Conservation (phyloP, 2,797 vertebrate species). For the Nyctibius grandis region DNA sequence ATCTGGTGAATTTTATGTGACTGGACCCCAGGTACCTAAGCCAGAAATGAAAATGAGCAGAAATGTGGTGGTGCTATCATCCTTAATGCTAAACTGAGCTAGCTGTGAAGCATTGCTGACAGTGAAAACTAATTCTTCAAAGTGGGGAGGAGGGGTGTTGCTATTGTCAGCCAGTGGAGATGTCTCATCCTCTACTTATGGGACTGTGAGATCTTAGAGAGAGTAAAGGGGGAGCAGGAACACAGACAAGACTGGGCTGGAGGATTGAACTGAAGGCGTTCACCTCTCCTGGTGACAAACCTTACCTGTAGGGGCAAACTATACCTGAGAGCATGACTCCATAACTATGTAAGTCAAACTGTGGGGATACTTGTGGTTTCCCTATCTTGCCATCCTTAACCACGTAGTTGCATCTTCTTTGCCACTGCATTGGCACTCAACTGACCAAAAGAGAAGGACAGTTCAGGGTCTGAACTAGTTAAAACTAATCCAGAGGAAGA, state of each 20-base stretch:
- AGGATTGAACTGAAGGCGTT: not conserved
- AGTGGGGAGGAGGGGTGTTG: accelerated
- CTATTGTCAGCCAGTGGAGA: not conserved
- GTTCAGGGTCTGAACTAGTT: not conserved
- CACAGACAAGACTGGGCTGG: not conserved
- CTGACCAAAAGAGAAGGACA: not conserved
- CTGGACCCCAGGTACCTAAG: not conserved
- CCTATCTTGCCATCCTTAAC: not conserved
- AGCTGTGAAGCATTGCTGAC: not conserved
- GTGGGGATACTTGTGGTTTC: not conserved
- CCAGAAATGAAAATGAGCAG: not conserved
- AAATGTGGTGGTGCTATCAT: not conserved
- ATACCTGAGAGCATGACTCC: not conserved
- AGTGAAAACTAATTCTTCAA: not conserved
- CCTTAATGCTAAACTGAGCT: not conserved
- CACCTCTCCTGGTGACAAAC: not conserved
- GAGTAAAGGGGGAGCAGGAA: not conserved
- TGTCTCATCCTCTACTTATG: not conserved
- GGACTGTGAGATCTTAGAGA: not conserved
- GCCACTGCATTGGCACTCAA: not conserved
- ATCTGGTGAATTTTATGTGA: not conserved
- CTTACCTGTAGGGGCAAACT: not conserved
- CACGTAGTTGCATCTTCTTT: not conserved
- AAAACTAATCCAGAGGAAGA: not conserved
- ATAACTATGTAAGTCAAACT: not conserved